phyloP scores from a whole-genome alignment of 2,797 vertebrate species.

The Sciurus carolinensis region DNA sequence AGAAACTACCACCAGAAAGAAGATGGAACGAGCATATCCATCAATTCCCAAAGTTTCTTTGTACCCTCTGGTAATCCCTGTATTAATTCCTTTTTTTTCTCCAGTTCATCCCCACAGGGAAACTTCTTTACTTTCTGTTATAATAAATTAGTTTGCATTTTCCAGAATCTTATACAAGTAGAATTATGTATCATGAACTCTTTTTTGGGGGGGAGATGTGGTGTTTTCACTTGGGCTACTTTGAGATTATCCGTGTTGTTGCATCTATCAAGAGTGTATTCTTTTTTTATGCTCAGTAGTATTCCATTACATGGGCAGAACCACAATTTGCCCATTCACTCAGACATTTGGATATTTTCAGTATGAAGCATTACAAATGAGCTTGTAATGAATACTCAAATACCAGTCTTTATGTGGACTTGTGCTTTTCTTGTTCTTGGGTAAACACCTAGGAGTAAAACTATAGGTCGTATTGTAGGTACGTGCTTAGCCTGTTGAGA shows the following conservation, averaged over 20 bases:
- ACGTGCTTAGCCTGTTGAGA: not conserved
- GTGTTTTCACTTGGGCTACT: not conserved
- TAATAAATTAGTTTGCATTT: not conserved
- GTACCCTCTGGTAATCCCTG: not conserved
- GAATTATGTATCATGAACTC: not conserved
- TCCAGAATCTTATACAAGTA: conserved; percentile 40
- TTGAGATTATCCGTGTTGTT: not conserved
- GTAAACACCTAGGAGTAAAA: not conserved
- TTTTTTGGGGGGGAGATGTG: not conserved
- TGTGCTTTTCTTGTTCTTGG: conserved; percentile 6
- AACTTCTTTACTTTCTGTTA: not conserved
- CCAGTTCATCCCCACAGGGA: not conserved
- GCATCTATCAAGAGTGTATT: not conserved
- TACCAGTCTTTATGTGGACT: not conserved
- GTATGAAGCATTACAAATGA: not conserved
- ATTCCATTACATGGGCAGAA: not conserved
- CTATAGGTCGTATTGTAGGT: not conserved
- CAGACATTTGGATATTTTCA: not conserved
- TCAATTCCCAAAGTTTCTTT: not conserved
- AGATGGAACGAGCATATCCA: not conserved
- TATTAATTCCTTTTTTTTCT: not conserved
- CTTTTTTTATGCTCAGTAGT: not conserved
- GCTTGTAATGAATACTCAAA: not conserved
- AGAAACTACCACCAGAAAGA: not conserved
- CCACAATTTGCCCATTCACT: not conserved